phyloP scores from a whole-genome alignment of 2,797 vertebrate species.

The Siniperca scherzeri region DNA sequence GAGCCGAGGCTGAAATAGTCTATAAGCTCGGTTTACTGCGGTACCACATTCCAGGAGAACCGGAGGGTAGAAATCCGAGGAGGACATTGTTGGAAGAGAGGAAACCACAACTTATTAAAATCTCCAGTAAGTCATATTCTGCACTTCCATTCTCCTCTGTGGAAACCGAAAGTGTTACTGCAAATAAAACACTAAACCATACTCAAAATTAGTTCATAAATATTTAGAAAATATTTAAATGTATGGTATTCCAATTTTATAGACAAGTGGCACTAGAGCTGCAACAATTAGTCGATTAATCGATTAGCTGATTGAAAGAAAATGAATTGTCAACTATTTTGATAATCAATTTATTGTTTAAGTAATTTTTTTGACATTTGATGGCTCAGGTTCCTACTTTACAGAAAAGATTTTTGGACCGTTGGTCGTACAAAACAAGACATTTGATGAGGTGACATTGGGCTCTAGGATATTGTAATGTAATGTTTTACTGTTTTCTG shows the following conservation, averaged over 20 bases:
- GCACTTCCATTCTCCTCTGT: not conserved
- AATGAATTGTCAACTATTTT: not conserved
- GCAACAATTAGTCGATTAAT: not conserved
- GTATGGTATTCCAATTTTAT: too few species aligned
- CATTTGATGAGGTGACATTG: not conserved
- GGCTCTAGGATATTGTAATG: not conserved
- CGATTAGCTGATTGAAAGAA: too few species aligned
- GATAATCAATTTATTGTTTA: not conserved
- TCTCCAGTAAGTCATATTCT: not conserved
- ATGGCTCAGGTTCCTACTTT: not conserved
- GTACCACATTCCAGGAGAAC: constrained; percentile 59
- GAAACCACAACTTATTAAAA: constrained; percentile 33
- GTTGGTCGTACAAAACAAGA: not conserved
- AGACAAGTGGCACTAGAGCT: not conserved
- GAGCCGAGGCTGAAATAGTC: constrained; percentile 51
- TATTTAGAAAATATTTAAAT: not conserved
- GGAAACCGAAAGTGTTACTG: not conserved
- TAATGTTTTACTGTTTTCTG: not conserved
- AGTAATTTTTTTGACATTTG: not conserved
- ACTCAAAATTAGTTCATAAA: not conserved
- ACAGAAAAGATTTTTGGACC: not conserved
- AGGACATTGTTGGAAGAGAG: constrained; percentile 14
- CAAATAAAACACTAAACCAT: not conserved
- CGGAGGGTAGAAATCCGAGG: constrained; percentile 60
- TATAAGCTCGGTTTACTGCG: constrained; percentile 64